Conservation (phyloP, 2,888 invertebrate genomes). For the Nemapogon koenigi region DNA sequence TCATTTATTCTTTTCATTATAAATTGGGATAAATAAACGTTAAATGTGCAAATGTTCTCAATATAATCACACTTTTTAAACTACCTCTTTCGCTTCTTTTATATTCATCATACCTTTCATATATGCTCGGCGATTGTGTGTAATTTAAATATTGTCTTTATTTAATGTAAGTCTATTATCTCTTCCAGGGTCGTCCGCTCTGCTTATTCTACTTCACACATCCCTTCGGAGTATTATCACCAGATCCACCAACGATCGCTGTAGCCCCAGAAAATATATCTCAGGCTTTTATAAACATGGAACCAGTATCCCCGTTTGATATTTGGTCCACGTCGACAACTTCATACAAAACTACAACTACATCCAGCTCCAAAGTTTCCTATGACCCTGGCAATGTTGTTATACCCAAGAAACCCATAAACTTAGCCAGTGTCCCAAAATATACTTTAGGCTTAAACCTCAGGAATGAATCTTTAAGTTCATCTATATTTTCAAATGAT, state of each 20-base stretch:
- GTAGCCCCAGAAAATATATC: slow-evolving; percentile 27
- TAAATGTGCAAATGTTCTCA: no score
- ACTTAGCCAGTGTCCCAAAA: slow-evolving; percentile 16
- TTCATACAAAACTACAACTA: slow-evolving; percentile 7
- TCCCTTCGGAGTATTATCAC: slow-evolving; percentile 60
- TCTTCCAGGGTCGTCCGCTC: slow-evolving; percentile 48
- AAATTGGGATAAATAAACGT: no score
- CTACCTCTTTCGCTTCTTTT: no score
- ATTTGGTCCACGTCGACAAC: slow-evolving; percentile 15
- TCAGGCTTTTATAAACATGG: slow-evolving; percentile 35
- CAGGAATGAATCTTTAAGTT: slow-evolving; percentile 26
- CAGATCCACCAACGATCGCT: slow-evolving; percentile 40
- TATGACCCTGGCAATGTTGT: slow-evolving; percentile 28
- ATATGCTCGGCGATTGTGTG: slow-evolving; percentile 7
- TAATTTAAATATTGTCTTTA: no score
- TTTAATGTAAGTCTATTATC: not conserved
- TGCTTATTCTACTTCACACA: slow-evolving; percentile 65
- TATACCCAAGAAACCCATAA: slow-evolving; percentile 27
- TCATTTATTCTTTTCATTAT: no score
- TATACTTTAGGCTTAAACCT: slow-evolving; percentile 7
- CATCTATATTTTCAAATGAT: slow-evolving; percentile 35
- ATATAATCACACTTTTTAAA: no score
- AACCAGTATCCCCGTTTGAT: slow-evolving; percentile 14
- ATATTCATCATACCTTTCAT: no score
- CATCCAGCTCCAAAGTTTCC: slow-evolving; percentile 6